phyloP scores from a whole-genome alignment of 2,113 vertebrate species.

The Rhinopithecus roxellana region DNA sequence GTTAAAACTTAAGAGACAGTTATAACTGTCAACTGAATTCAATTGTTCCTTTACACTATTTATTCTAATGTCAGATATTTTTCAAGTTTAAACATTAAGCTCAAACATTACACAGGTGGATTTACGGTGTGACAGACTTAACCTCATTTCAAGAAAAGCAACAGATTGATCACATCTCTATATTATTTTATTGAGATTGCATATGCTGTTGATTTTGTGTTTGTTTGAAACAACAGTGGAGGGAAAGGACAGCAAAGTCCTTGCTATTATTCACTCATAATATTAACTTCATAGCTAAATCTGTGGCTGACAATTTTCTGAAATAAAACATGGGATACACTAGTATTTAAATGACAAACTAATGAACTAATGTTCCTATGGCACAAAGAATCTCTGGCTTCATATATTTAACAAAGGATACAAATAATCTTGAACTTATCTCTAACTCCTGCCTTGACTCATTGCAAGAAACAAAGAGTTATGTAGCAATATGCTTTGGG shows the following conservation, averaged over 20 bases:
- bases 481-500: background rate
- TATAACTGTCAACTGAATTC: background rate
- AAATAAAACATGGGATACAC: background rate
- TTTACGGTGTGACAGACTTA: background rate
- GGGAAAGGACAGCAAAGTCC: background rate
- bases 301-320: background rate
- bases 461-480: background rate
- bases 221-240: background rate
- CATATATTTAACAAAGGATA: background rate
- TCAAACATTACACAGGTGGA: background rate
- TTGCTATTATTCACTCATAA: background rate
- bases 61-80: background rate
- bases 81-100: background rate
- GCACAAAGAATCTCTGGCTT: background rate
- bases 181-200: background rate
- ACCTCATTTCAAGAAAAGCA: background rate
- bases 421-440: constrained; percentile 8
- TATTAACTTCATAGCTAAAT: background rate
- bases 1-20: background rate
- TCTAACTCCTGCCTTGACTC: background rate
- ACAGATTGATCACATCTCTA: background rate
- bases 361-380: background rate
- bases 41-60: background rate
- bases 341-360: background rate
- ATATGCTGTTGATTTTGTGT: background rate